phyloP scores from a whole-genome alignment of 2,113 vertebrate species.

The Pontoporia blainvillei region DNA sequence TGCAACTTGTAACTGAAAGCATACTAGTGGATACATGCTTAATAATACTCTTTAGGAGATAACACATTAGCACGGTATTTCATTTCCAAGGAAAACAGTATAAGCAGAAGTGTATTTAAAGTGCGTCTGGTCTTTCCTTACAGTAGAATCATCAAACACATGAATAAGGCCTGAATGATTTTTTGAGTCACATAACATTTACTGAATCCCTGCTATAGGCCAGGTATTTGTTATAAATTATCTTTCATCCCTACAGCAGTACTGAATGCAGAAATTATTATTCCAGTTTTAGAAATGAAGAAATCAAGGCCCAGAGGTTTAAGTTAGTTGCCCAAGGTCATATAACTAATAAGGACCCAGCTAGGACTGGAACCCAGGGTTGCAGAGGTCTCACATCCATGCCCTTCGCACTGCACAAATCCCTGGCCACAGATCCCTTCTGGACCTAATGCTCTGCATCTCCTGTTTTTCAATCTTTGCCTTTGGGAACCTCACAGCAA shows the following conservation, averaged over 20 bases:
- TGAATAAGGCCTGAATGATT: background rate
- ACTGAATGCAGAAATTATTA: background rate
- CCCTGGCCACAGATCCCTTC: background rate
- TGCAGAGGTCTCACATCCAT: background rate
- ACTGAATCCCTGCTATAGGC: background rate
- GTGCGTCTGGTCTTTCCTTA: background rate
- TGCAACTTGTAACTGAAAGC: background rate
- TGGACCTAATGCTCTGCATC: background rate
- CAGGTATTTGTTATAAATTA: background rate
- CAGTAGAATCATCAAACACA: background rate
- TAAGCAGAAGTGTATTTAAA: background rate
- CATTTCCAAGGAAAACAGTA: background rate
- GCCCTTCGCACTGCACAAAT: background rate
- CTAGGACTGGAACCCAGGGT: background rate
- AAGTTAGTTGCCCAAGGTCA: background rate
- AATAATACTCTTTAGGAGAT: background rate
- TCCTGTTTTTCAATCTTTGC: background rate
- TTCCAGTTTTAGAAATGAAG: background rate
- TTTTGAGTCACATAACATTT: background rate
- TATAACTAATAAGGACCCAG: background rate
- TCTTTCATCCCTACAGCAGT: background rate
- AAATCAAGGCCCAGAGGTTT: background rate
- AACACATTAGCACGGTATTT: background rate
- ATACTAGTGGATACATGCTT: background rate
- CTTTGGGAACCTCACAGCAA: background rate